Evolutionary conservation across 2,113 vertebrate species (phyloP), one percentile per base, ranked within the genome.

Genomic region (Meriones unguiculatus): DNA sequence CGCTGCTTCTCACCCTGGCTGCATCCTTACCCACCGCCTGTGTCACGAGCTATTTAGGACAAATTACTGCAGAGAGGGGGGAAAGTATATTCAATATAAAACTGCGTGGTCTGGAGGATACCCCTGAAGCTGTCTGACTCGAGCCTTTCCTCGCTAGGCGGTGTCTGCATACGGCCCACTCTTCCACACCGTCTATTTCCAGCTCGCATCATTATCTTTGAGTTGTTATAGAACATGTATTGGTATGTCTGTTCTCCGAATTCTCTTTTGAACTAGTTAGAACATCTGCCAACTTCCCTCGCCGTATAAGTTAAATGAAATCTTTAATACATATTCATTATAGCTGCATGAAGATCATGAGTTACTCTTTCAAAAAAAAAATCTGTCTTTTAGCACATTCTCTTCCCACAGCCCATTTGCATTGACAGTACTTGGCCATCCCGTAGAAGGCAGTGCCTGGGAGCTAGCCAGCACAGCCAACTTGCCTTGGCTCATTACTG

Each of bases 191-290:
- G 20, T 62, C 30, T 54, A 57, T 87, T 80, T 93, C 30, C 62
- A 95, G 18, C 24, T 88, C 14, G 64, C 41, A 32, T 81, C 28
- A 32, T 78, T 65, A 65, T 92, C 89, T 70, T 85, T 30, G 35
- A 87, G 30, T 46, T 95, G 70, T 87, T 93, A 82, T 80, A 59
- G 7, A 92, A 77, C 57, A 82, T 57, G 54, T 94, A 62, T 62
- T 86, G 90, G 78, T 87, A 91, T 28, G 20, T 46, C 28, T 90
- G 14, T 18, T 64, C 65, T 78, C 90, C 46, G 17, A 95, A 84
- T 95, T 93, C 46, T 85, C 95, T 90, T 94, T 78, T 73, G 84
- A 87, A 90, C 54, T 22, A 69, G 41, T 89, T 95, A 78, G 81
- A 93, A 89, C 38, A 93, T 76, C 41, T 93, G 28, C 32, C 88